phyloP scores from a whole-genome alignment of 2,888 invertebrate species.

The Phlogophora meticulosa region DNA sequence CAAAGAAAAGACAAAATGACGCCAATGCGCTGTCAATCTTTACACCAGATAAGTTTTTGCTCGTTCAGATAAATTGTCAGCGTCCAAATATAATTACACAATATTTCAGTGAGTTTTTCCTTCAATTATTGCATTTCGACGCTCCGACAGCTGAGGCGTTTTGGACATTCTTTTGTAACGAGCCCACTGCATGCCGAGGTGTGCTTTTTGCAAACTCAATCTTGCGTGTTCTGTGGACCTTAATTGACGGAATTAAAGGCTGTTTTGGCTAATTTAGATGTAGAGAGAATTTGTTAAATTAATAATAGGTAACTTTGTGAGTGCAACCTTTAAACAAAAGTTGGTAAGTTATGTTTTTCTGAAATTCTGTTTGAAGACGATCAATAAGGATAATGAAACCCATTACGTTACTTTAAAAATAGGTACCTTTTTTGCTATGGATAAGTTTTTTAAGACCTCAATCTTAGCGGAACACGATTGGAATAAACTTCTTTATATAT shows the following conservation, averaged over 20 bases:
- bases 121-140: conserved; percentile 86
- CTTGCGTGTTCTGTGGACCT: conserved; percentile 12
- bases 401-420: neutral
- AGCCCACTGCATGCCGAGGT: conserved; percentile 71
- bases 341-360: conserved; percentile 47
- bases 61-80: conserved; percentile 73
- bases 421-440: too few species aligned
- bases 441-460: too few species aligned
- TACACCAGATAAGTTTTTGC: conserved; percentile 76
- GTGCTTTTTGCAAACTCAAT: conserved; percentile 31
- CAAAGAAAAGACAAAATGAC: conserved; percentile 64
- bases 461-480: too few species aligned
- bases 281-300: conserved; percentile 1
- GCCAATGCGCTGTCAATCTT: conserved; percentile 75
- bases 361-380: conserved; percentile 7
- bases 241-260: conserved; percentile 20
- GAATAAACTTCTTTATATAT: too few species aligned
- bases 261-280: conserved; percentile 23
- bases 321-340: conserved; percentile 45
- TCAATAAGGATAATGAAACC: neutral
- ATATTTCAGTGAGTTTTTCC: conserved; percentile 86
- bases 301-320: conserved; percentile 20
- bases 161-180: conserved; percentile 82
- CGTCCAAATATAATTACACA: conserved; percentile 84
- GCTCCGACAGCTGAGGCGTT: conserved; percentile 76